Evolutionary conservation across 2,113 vertebrate genomes (phyloP).

Genomic region (Ctenomys sociabilis): DNA sequence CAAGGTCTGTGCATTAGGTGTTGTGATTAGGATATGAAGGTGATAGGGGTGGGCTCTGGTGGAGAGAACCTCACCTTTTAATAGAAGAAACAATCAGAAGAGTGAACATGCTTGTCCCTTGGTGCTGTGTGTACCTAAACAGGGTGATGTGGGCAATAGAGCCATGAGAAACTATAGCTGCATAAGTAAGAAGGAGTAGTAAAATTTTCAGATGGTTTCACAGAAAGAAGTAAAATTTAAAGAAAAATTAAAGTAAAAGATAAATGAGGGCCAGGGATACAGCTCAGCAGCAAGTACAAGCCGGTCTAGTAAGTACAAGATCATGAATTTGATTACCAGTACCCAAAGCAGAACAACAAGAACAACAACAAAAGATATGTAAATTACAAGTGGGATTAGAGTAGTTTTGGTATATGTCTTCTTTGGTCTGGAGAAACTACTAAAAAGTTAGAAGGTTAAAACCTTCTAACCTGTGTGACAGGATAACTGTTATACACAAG

Average conservation of each 20-base stretch:
- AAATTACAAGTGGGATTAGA: not conserved
- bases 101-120: not conserved
- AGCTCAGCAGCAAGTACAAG: no score
- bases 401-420: not conserved
- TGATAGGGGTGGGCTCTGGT: not conserved
- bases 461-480: not conserved
- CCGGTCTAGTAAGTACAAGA: no score
- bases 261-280: not conserved
- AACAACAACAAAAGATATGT: no score
- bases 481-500: not conserved
- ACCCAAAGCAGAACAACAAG: no score
- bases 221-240: not conserved
- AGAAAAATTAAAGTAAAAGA: slow-evolving; percentile 13
- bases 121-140: not conserved
- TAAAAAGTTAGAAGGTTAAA: not conserved
- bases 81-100: not conserved
- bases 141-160: not conserved
- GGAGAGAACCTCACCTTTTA: not conserved
- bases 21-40: not conserved
- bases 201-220: not conserved
- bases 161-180: not conserved
- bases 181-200: not conserved
- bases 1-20: not conserved
- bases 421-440: not conserved
- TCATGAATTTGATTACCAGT: no score